Conservation (phyloP, 1,140 invertebrate species). For the Aporrectodea caliginosa region DNA sequence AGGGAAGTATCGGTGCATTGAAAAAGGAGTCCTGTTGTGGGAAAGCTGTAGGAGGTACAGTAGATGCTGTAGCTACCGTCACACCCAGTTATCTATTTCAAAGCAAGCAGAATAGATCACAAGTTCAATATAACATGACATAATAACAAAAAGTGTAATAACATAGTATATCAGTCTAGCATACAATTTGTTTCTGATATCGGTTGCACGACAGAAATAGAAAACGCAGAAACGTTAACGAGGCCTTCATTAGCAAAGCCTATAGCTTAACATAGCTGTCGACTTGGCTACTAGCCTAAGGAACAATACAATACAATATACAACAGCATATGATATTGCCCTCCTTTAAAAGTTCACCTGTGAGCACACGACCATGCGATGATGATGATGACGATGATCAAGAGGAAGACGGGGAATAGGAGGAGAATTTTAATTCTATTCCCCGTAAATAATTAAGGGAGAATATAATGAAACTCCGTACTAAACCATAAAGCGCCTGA, state of each 20-base stretch:
- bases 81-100: neutral
- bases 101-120: neutral
- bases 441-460: neutral
- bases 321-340: too few relatives aligned
- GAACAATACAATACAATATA: too few relatives aligned
- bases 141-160: neutral
- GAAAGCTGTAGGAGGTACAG: neutral
- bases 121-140: neutral
- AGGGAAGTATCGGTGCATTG: neutral
- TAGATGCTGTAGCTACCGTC: neutral
- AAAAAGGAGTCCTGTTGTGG: neutral
- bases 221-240: too few relatives aligned
- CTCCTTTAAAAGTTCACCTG: too few relatives aligned
- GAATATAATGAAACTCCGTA: neutral
- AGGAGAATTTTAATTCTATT: too few relatives aligned
- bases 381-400: neutral
- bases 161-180: too few relatives aligned
- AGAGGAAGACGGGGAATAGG: too few relatives aligned
- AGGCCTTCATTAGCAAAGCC: too few relatives aligned
- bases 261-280: too few relatives aligned
- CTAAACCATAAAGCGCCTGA: neutral
- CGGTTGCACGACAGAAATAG: too few relatives aligned
- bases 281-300: too few relatives aligned
- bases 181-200: too few relatives aligned
- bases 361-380: neutral